These are phyloP conservation scores for Pachyuromys duprasi DNA, from an alignment of 2,797 vertebrate genomes.

Conservation along the genomic window DNA sequence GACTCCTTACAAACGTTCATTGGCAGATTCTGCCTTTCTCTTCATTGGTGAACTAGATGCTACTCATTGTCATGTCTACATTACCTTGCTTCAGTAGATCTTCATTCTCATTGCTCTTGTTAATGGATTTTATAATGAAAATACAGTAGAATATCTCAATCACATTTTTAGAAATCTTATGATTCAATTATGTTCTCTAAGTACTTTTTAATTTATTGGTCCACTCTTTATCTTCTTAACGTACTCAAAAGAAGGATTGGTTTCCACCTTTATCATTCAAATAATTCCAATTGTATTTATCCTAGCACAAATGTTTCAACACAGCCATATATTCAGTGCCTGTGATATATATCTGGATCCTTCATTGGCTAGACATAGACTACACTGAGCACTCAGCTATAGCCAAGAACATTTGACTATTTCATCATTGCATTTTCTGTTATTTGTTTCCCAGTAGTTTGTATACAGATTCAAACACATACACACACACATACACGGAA, in stretches of 20 bases:
- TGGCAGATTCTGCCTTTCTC: fast-evolving
- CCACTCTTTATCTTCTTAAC: neutral
- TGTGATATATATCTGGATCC: neutral
- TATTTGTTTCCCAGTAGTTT: neutral
- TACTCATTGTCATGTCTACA: neutral
- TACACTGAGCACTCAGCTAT: neutral
- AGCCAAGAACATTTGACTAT: neutral
- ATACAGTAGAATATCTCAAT: neutral
- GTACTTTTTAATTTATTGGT: neutral
- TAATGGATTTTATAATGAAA: neutral
- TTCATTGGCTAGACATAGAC: too few relatives aligned
- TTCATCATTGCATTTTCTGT: neutral
- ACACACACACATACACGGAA: too few relatives aligned
- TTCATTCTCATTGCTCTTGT: neutral
- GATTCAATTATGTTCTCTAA: neutral
- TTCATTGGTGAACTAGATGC: neutral
- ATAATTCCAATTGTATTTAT: neutral
- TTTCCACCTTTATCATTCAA: neutral
- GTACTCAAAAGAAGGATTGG: neutral
- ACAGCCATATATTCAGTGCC: too few relatives aligned
- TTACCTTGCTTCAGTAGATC: neutral
- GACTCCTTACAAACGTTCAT: neutral
- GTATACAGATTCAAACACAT: neutral
- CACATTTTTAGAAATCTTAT: neutral
- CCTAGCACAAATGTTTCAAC: neutral